These are phyloP conservation scores for Andrena minutula DNA, from an alignment of 2,888 invertebrate species.

Conservation along the genomic window DNA sequence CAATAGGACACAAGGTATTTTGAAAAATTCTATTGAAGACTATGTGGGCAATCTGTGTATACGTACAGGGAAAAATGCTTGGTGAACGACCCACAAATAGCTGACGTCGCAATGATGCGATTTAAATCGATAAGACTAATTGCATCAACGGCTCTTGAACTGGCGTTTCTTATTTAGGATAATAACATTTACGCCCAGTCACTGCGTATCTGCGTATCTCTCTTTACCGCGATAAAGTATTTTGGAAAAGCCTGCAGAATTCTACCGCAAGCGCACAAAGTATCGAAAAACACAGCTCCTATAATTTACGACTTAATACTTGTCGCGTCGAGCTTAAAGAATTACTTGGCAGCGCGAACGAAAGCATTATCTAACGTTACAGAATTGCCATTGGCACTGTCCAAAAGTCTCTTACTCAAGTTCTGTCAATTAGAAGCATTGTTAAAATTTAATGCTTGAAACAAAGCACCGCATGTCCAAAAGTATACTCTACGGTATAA, in stretches of 20 bases:
- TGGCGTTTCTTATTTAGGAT: conserved; percentile 20
- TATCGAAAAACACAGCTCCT: conserved; percentile 25
- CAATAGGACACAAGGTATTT: background rate
- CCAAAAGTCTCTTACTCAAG: conserved; percentile 10
- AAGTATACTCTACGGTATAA: background rate
- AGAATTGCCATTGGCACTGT: conserved; percentile 6
- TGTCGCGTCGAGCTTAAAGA: background rate
- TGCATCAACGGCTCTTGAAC: conserved; percentile 29
- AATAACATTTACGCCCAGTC: background rate
- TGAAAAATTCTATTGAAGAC: background rate
- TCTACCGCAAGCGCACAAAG: background rate
- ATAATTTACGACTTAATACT: conserved; percentile 1
- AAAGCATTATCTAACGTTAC: conserved; percentile 21
- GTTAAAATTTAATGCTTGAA: background rate
- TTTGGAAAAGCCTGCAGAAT: background rate
- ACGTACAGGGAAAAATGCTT: conserved; percentile 25
- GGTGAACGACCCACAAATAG: conserved; percentile 53
- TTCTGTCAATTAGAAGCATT: background rate
- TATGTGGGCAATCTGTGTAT: background rate
- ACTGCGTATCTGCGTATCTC: background rate
- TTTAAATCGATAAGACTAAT: conserved; percentile 50
- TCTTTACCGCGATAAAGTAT: background rate
- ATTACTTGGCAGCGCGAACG: conserved; percentile 39
- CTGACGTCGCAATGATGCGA: conserved; percentile 36
- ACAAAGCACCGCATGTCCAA: background rate